Evolutionary conservation across 2,113 vertebrate species (phyloP), one percentile per base, ranked within the genome.

Genomic region (Camelus bactrianus): DNA sequence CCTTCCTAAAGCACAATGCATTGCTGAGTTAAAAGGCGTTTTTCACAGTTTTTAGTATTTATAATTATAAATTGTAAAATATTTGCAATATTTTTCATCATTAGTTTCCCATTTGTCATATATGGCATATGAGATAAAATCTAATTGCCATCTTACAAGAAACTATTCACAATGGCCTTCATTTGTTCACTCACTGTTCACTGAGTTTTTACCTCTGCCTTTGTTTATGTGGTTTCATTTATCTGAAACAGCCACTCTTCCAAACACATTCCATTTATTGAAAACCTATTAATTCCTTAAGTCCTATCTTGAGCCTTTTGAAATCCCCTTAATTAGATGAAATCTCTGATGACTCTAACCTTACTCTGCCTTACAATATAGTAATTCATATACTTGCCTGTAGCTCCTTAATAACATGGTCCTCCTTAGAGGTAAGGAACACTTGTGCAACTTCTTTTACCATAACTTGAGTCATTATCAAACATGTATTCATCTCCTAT

Each of bases 271-370:
- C 93, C 83, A 97, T 97, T 97, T 97, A 83, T 93, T 96, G 97
- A 97, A 98, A 97, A 97, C 79, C 96, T 97, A 97, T 97, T 97
- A 97, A 97, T 97, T 98, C 96, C 96, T 90, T 97, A 97, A 97
- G 92, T 97, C 96, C 90, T 96, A 97, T 95, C 97, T 95, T 82
- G 82, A 97, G 96, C 80, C 75, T 97, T 97, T 97, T 94, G 92
- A 96, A 97, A 97, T 96, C 89, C 86, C 93, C 89, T 97, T 97
- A 97, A 97, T 97, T 96, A 97, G 96, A 97, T 95, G 94, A 95
- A 97, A 97, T 97, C 96, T 97, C 96, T 72, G 89, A 97, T 93
- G 97, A 96, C 58, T 97, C 73, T 89, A 95, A 96, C 89, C n/a
- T 65, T 82, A 73, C 50, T 94, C 85, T 95, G 82, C 82, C 83